Evolutionary conservation across 2,113 vertebrate genomes (phyloP), one percentile per base, ranked within the genome.

Genomic region (Ochotona princeps): DNA sequence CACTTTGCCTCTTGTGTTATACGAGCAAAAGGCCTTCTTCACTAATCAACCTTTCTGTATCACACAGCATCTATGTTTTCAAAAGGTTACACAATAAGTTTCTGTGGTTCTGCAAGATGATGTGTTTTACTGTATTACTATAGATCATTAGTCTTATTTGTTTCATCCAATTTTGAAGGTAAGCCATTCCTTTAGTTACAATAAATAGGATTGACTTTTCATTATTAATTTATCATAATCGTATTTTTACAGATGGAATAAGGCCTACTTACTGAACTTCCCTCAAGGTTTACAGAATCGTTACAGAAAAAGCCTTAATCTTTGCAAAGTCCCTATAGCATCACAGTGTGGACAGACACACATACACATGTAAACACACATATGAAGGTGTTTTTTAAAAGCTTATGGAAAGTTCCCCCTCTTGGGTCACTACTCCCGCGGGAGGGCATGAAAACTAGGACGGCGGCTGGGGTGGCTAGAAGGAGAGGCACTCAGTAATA

Each of bases 21-120:
- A 94, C 97, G 95, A 97, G 97, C 95, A 97, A 97, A 97, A 87
- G 73, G n/a, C 49, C 89, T 54, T 87, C 89, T 80, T 92, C 94
- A 75, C 92, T 95, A 72, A 87, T 87, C 61, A 94, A 95, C 96
- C 94, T 95, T 95, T 95, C 91, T 26, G 38, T 95, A 97, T 96
- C 96, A 96, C 86, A 96, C 81, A 83, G 66, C 83, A 96, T 83
- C 89, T 91, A 17, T 23, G 76, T 92, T 97, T 98, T 94, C 95
- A 97, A 92, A 96, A 95, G 87, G 90, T 93, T 12, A 11, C 5
- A 5, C 32, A 95, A 57, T 82, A 94, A 91, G 91, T 94, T 97
- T 97, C 96, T 96, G 92, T 94, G 96, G 91, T 90, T 97, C 94
- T 74, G 65, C 49, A 85, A 91, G 67, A 81, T 94, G 96, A 89